Evolutionary conservation across 2,888 invertebrate genomes (phyloP), one percentile per base, ranked within the genome.

Genomic region (Drosophila leonis): DNA sequence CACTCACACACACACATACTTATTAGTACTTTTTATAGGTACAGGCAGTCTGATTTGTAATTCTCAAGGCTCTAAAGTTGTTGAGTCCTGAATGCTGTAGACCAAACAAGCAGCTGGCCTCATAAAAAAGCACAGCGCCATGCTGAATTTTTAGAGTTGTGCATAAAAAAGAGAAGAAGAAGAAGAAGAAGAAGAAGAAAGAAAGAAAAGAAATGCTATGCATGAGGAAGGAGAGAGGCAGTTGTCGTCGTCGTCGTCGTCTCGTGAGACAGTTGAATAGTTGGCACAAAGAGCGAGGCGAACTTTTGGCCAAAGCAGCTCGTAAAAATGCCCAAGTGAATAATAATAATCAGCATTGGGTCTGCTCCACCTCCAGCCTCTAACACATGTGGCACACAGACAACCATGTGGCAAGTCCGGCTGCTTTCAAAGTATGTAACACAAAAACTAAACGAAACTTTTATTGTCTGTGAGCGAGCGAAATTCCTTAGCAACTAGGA

Each of bases 281-380:
- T 80, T 72, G 72, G 71, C 75, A 83, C 59, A 74, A 72, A 68
- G 77, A 72, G 51, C 75, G 71, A 67, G 75, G 57, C 79, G 81
- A 87, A 86, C 83, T 89, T 84, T 87, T 78, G 82, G 83, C 82
- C 78, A 83, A 87, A 83, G 80, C 79, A 85, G 83, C 87, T 89
- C 87, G 90, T 90, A 90, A 91, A 90, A 89, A 90, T 90, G 90
- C 91, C 90, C 91, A 91, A 91, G 90, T 90, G 91, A 90, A 85
- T 91, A 91, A 91, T 90, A 91, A 90, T 89, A 83, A 90, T 90
- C 90, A 90, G 88, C 73, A 81, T 61, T 79, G 86, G 76, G 71
- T 52, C 70, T 49, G 39, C 67, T 52, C 37, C 10, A 35, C 27
- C 48, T 39, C 27, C 12, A 37, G 24, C n/a, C 54, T 12, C 39